Conservation (phyloP, 1,140 invertebrate species). For the Procambarus clarkii region DNA sequence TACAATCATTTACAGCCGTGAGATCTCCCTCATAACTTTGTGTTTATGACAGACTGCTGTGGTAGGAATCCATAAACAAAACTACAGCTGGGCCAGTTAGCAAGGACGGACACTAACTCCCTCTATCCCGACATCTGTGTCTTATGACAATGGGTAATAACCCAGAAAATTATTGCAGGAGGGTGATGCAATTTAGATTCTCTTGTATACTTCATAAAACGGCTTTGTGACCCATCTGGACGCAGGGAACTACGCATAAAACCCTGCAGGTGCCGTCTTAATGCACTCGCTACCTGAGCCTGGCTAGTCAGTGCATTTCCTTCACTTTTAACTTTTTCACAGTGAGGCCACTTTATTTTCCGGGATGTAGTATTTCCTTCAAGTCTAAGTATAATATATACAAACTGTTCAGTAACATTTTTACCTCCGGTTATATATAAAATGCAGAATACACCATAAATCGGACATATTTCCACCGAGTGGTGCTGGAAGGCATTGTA, state of each 20-base stretch:
- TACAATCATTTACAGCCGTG: not conserved
- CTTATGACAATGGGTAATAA: slow-evolving; percentile 6
- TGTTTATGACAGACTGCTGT: not conserved
- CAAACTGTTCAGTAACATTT: too few species aligned
- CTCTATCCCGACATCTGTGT: not conserved
- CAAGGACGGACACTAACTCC: not conserved
- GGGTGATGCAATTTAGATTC: not conserved
- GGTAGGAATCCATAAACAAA: not conserved
- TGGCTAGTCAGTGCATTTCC: not conserved
- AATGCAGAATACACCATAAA: too few species aligned
- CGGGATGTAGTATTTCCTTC: too few species aligned
- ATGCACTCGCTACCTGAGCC: not conserved
- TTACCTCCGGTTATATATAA: too few species aligned
- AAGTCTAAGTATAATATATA: too few species aligned
- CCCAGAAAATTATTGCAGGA: not conserved
- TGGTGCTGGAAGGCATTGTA: too few species aligned
- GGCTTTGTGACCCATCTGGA: not conserved
- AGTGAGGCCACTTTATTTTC: too few species aligned
- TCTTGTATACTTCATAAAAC: not conserved
- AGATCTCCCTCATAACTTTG: not conserved
- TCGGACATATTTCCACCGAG: too few species aligned
- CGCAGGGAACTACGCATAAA: not conserved
- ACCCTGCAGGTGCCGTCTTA: not conserved
- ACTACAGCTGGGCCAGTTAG: not conserved
- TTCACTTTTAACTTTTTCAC: too few species aligned